Evolutionary conservation across 2,113 vertebrate species (phyloP).

Genomic region (Otis tarda): DNA sequence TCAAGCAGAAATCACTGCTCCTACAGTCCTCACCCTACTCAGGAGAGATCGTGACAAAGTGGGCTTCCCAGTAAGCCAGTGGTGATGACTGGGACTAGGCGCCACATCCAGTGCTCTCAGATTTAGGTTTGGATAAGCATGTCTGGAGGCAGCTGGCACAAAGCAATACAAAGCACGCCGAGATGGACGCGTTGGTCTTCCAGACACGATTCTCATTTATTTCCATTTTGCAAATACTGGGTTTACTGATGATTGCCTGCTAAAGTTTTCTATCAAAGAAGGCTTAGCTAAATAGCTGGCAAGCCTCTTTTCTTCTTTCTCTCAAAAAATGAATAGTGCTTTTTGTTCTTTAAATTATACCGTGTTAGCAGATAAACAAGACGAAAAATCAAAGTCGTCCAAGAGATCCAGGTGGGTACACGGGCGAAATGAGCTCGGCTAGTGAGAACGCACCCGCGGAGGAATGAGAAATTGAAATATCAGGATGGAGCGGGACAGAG

Average conservation of each 20-base stretch:
- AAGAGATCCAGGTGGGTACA: background rate
- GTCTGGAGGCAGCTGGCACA: background rate
- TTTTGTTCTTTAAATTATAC: background rate
- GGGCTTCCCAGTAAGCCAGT: background rate
- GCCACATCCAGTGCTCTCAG: background rate
- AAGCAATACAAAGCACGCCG: background rate
- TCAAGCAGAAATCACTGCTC: background rate
- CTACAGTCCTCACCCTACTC: background rate
- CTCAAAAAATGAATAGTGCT: background rate
- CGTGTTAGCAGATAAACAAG: background rate
- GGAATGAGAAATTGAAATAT: background rate
- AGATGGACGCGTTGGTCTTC: background rate
- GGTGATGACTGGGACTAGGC: background rate
- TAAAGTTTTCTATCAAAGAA: background rate
- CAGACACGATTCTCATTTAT: constrained; percentile 1
- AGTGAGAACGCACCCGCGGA: background rate
- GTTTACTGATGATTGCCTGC: background rate
- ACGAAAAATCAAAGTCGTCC: background rate
- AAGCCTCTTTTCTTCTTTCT: background rate
- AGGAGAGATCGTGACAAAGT: accelerated
- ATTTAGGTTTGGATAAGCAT: accelerated
- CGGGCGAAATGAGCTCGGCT: background rate
- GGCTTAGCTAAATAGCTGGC: background rate
- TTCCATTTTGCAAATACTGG: constrained; percentile 31
- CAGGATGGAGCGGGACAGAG: background rate